Conservation (phyloP, 2,797 vertebrate genomes). For the Gallirallus australis region DNA sequence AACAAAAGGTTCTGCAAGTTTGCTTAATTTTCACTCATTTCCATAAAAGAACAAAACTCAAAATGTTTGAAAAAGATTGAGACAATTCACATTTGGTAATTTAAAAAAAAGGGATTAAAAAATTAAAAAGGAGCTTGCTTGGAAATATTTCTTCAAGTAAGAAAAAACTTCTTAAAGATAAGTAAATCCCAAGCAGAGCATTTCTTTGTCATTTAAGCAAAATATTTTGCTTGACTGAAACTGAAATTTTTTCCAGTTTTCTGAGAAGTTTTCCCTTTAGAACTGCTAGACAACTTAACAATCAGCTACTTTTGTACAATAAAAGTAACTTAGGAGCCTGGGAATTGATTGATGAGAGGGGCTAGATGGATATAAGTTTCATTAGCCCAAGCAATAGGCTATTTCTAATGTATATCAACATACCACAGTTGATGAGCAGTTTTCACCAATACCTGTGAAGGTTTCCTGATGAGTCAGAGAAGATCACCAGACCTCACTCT, state of each 20-base stretch:
- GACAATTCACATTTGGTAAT: neutral
- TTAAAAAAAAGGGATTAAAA: neutral
- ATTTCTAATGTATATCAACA: neutral
- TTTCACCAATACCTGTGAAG: neutral
- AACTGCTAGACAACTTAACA: neutral
- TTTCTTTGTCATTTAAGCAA: neutral
- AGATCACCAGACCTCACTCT: neutral
- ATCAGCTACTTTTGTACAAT: neutral
- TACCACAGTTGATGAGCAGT: neutral
- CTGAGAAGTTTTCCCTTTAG: neutral
- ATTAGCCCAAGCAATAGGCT: neutral
- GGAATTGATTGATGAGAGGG: neutral
- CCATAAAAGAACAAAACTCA: neutral
- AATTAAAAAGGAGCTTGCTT: neutral
- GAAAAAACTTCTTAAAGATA: neutral
- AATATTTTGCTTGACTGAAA: neutral
- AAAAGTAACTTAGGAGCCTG: neutral
- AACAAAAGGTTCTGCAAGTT: neutral
- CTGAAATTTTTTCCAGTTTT: neutral
- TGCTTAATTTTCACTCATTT: neutral
- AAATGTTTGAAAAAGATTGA: neutral
- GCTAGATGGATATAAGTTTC: neutral
- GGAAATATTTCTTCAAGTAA: neutral
- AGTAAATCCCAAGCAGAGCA: neutral
- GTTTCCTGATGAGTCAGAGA: neutral